A percentile compares a stretch with the other conserved stretches of the same genome.
Conservation (phyloP, 2,888 invertebrate species). For the Ditula angustiorana region DNA sequence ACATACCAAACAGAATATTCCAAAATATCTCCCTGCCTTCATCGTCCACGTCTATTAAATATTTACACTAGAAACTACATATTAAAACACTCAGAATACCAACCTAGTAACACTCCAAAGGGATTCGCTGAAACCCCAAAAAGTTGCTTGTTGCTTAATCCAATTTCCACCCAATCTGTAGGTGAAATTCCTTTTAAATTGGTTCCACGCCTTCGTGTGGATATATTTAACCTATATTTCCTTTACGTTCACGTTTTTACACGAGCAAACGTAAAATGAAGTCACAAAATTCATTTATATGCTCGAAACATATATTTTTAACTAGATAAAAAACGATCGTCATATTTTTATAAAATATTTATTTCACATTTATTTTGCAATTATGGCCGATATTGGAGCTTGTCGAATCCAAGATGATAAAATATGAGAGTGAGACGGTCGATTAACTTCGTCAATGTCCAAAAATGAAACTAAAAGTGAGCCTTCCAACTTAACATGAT, state of each 20-base stretch:
- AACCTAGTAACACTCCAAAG: constrained; percentile 51
- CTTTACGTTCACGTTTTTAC: constrained; percentile 27
- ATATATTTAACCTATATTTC: constrained; percentile 27
- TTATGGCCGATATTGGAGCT: neutral
- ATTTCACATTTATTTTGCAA: neutral
- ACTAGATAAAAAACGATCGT: neutral
- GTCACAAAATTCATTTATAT: constrained; percentile 22
- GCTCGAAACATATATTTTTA: constrained; percentile 6
- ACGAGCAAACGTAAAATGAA: constrained; percentile 27
- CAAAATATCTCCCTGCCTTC: constrained; percentile 3
- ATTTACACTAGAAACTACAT: constrained; percentile 10
- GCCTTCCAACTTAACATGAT: constrained; percentile 36
- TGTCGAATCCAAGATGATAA: neutral
- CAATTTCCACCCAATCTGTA: constrained; percentile 61
- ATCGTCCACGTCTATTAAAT: constrained; percentile 16
- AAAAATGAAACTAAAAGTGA: constrained; percentile 36
- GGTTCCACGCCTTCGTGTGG: constrained; percentile 41
- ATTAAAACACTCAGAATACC: constrained; percentile 18
- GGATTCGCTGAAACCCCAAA: constrained; percentile 67
- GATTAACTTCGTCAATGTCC: constrained; percentile 33
- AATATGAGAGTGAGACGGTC: neutral
- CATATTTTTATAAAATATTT: neutral
- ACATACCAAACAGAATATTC: constrained; percentile 10
- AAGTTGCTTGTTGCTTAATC: constrained; percentile 65
- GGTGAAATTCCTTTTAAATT: constrained; percentile 50